Evolutionary conservation across 2,888 invertebrate species (phyloP).

Genomic region (Galeruca laticollis): DNA sequence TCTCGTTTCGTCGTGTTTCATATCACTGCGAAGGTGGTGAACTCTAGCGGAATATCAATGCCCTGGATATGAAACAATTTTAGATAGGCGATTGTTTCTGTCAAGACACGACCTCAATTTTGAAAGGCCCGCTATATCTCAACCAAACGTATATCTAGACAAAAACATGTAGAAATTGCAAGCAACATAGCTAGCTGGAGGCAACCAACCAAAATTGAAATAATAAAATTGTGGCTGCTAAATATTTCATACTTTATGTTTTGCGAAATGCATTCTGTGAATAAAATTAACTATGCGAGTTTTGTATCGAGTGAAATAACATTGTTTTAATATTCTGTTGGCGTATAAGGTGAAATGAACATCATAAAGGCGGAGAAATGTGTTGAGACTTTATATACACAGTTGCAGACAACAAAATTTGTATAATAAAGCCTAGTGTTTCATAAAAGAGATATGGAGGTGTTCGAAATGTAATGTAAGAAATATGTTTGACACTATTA

Average conservation of each 20-base stretch:
- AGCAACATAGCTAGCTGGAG: background rate
- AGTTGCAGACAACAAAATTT: too few relatives aligned
- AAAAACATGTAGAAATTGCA: constrained; percentile 28
- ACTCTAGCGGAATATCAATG: constrained; percentile 41
- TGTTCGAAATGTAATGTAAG: too few relatives aligned
- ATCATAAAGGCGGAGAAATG: too few relatives aligned
- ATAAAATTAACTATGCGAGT: background rate
- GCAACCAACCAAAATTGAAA: constrained; percentile 20
- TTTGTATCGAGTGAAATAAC: too few relatives aligned
- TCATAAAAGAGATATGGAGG: too few relatives aligned
- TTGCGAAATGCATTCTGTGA: background rate
- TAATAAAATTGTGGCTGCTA: background rate
- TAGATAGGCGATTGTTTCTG: constrained; percentile 40
- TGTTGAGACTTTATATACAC: too few relatives aligned
- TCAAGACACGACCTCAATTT: constrained; percentile 34
- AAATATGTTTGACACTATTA: too few relatives aligned
- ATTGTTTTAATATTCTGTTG: too few relatives aligned
- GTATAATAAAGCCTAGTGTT: too few relatives aligned
- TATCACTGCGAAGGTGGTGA: constrained; percentile 26
- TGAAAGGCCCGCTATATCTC: constrained; percentile 31
- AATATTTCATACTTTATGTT: constrained; percentile 5
- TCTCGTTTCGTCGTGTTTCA: constrained; percentile 4
- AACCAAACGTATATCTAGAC: constrained; percentile 29
- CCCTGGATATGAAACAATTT: constrained; percentile 38
- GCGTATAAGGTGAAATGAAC: too few relatives aligned